These are phyloP conservation scores for Agriotes lineatus DNA, from an alignment of 2,888 invertebrate genomes.

Conservation along the genomic window DNA sequence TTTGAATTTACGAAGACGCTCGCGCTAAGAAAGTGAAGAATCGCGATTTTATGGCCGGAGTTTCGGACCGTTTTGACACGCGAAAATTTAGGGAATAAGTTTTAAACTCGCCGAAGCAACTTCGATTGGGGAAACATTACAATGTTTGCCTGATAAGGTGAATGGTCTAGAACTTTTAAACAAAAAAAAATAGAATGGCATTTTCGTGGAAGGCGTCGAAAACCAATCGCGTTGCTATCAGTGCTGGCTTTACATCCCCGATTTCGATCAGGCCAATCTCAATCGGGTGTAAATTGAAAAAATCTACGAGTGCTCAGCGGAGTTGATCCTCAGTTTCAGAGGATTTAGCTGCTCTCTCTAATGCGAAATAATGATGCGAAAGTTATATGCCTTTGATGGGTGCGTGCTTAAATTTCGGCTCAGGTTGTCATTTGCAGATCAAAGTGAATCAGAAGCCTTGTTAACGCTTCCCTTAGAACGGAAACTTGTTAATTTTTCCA, in stretches of 20 bases:
- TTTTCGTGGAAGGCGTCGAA: no score
- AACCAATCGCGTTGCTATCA: neutral
- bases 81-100: no score
- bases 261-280: conserved; percentile 2
- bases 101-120: no score
- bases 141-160: neutral
- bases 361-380: conserved; percentile 18
- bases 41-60: no score
- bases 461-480: neutral
- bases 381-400: conserved; percentile 17
- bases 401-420: conserved; percentile 3
- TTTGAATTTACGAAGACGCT: neutral
- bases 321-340: conserved; percentile 3
- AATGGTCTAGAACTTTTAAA: neutral
- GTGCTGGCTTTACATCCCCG: conserved; percentile 4
- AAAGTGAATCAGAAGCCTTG: neutral
- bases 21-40: neutral
- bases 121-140: neutral
- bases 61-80: no score
- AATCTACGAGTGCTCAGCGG: neutral
- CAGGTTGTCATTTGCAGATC: conserved; percentile 1
- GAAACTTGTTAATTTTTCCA: neutral
- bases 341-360: conserved; percentile 4
- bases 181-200: neutral
- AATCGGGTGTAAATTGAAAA: conserved; percentile 8